Evolutionary conservation across 2,113 vertebrate genomes (phyloP).

Genomic region (Caloenas nicobarica): DNA sequence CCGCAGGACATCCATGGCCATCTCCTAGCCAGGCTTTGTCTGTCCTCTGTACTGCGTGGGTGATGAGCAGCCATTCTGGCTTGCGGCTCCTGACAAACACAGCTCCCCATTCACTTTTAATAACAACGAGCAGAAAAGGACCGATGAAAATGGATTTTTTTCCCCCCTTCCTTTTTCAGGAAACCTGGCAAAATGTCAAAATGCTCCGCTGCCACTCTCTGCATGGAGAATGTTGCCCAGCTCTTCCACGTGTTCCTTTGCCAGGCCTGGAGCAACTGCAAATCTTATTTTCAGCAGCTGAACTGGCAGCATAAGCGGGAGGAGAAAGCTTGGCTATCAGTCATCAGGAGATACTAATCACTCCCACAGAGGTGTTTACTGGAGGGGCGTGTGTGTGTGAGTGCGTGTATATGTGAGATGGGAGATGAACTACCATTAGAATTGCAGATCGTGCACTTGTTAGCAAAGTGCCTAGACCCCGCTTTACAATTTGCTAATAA

Average conservation of each 20-base stretch:
- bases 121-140: neutral
- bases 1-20: neutral
- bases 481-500: conserved; percentile 45
- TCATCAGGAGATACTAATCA: conserved; percentile 26
- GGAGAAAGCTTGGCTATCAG: conserved; percentile 11
- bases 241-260: neutral
- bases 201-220: rapidly evolving
- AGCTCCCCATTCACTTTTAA: neutral
- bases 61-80: neutral
- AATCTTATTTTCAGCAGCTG: conserved; percentile 10
- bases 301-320: neutral
- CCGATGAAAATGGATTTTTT: neutral
- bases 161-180: neutral
- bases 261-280: conserved; percentile 5
- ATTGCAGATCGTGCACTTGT: conserved; percentile 53
- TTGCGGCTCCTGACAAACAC: neutral
- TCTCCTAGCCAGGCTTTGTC: neutral
- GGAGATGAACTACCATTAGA: conserved; percentile 44
- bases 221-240: neutral
- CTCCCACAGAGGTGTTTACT: conserved; percentile 40
- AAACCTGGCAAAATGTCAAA: neutral
- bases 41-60: neutral
- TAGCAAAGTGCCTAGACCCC: conserved; percentile 5
- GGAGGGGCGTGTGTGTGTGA: neutral
- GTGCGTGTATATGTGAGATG: neutral